Conservation (phyloP, 2,888 invertebrate genomes). For the Amphipoea oculea region DNA sequence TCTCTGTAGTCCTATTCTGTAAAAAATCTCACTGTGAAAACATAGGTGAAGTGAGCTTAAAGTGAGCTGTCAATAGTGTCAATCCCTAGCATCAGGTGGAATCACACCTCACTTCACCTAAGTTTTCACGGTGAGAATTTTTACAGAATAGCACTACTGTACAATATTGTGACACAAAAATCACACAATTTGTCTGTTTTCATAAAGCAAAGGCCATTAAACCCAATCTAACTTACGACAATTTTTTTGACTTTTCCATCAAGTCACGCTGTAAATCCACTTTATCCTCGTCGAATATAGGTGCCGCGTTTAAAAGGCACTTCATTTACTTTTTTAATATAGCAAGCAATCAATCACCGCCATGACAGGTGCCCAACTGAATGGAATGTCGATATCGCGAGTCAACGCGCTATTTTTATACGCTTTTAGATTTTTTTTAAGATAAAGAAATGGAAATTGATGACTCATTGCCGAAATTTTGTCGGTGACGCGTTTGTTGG, state of each 20-base stretch:
- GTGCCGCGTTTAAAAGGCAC: constrained; percentile 79
- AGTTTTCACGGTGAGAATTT: too few relatives aligned
- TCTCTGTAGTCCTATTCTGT: too few relatives aligned
- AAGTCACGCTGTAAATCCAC: constrained; percentile 75
- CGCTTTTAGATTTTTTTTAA: constrained; percentile 67
- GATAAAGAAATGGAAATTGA: constrained; percentile 67
- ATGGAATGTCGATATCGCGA: constrained; percentile 79
- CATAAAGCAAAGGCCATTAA: neutral
- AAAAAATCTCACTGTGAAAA: too few relatives aligned
- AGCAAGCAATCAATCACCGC: constrained; percentile 82
- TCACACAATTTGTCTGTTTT: constrained; percentile 8
- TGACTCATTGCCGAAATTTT: constrained; percentile 44
- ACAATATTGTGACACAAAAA: neutral
- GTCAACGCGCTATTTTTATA: constrained; percentile 70
- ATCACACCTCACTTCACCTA: too few relatives aligned
- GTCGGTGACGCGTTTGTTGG: constrained; percentile 1
- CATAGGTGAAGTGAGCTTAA: too few relatives aligned
- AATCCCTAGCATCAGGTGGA: too few relatives aligned
- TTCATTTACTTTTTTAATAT: constrained; percentile 87
- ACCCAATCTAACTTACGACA: constrained; percentile 23
- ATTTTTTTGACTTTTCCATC: constrained; percentile 69
- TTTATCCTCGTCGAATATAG: constrained; percentile 74
- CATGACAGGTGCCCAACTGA: constrained; percentile 79
- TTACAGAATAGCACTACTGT: too few relatives aligned
- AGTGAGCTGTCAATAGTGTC: too few relatives aligned